Evolutionary conservation across 2,113 vertebrate species (phyloP).

Genomic region (Apaloderma vittatum): DNA sequence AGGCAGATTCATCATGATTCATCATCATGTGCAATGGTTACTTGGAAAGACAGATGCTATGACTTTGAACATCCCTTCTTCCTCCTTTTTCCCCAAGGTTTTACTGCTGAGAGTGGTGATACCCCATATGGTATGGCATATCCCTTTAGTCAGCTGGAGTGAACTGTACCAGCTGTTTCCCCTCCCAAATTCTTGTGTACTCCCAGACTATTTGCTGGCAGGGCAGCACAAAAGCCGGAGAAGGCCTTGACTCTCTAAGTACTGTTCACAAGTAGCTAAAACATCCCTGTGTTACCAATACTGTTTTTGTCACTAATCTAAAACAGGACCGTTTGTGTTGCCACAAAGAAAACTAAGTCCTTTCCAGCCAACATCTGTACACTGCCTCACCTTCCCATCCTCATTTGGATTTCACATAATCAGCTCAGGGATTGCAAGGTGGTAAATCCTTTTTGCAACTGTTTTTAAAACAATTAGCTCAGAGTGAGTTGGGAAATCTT

Average conservation of each 20-base stretch:
- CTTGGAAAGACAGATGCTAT: not conserved
- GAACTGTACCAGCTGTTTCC: not conserved
- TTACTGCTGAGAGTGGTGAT: not conserved
- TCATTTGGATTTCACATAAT: not conserved
- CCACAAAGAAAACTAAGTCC: not conserved
- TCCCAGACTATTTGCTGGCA: not conserved
- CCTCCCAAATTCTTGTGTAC: not conserved
- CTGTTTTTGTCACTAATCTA: not conserved
- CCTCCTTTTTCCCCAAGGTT: not conserved
- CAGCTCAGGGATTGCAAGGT: not conserved
- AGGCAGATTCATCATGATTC: no score
- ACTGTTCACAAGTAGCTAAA: not conserved
- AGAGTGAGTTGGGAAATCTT: not conserved
- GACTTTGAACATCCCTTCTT: not conserved
- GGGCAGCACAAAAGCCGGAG: not conserved
- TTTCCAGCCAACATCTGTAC: not conserved
- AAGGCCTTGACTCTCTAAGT: not conserved
- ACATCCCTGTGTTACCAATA: not conserved
- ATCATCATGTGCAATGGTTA: not conserved
- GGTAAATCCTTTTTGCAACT: not conserved
- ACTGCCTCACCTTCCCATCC: not conserved
- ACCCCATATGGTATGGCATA: not conserved
- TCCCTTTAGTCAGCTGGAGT: not conserved
- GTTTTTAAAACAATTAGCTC: not conserved
- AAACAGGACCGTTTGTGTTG: rapidly evolving